Percentiles rank a stretch among this genome's conserved stretches.
These are phyloP conservation scores for Geophilus truncorum DNA, from an alignment of 2,888 invertebrate species.

Conservation along the genomic window DNA sequence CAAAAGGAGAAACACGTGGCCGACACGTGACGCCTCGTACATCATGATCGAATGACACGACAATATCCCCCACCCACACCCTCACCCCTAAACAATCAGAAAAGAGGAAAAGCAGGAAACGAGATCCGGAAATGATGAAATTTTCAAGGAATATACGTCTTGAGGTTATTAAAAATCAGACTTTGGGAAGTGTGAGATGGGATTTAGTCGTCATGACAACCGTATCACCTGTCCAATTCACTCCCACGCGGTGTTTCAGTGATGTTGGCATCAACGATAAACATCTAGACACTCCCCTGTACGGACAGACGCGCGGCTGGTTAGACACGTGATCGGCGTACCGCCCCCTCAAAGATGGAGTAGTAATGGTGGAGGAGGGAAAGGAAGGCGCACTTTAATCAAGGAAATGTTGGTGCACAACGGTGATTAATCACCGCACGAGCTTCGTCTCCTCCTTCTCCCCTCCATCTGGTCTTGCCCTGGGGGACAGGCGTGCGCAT, in stretches of 20 bases:
- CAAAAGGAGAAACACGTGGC: background rate
- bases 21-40: background rate
- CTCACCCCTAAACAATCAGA: background rate
- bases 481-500: slow-evolving; percentile 9
- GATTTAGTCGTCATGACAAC: no score
- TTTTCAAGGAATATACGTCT: no score
- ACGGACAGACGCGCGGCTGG: slow-evolving; percentile 4
- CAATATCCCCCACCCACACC: background rate
- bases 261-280: background rate
- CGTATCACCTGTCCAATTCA: slow-evolving; percentile 8
- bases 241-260: background rate
- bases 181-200: no score
- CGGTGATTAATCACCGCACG: slow-evolving; percentile 22
- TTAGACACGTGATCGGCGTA: slow-evolving; percentile 3
- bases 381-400: slow-evolving; percentile 32
- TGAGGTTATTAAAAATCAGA: no score
- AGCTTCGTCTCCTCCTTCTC: slow-evolving; percentile 7
- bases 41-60: background rate
- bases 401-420: slow-evolving; percentile 28
- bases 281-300: background rate
- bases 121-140: background rate
- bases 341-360: slow-evolving; percentile 17
- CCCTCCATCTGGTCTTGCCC: background rate
- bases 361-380: slow-evolving; percentile 29
- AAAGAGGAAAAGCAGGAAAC: no score